Percentiles rank a stretch among this genome's conserved stretches.
These are phyloP conservation scores for Cyphomyrus plagiostoma DNA, from an alignment of 2,113 vertebrate species.

Conservation along the genomic window DNA sequence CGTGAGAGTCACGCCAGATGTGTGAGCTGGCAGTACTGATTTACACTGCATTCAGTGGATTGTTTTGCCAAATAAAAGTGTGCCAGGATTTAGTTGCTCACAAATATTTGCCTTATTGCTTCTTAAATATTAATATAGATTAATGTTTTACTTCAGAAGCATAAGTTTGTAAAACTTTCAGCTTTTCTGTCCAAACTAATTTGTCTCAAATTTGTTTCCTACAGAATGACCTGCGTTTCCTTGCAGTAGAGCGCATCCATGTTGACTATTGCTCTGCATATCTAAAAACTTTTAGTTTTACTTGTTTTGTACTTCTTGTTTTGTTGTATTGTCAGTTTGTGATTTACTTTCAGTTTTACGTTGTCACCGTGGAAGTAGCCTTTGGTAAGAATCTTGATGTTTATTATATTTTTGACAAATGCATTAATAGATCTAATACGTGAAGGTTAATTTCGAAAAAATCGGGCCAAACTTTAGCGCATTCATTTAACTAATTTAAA, in stretches of 20 bases:
- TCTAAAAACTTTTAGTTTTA: not conserved
- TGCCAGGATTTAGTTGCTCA: not conserved
- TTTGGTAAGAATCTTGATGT: not conserved
- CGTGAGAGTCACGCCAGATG: too few species aligned
- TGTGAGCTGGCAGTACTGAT: too few species aligned
- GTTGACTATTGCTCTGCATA: not conserved
- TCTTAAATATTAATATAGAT: not conserved
- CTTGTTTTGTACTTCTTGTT: not conserved
- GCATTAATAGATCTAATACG: not conserved
- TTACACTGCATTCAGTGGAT: not conserved
- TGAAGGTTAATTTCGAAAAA: not conserved
- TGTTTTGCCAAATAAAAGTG: not conserved
- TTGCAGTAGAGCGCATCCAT: not conserved
- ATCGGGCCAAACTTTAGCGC: not conserved
- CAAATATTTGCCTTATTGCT: not conserved
- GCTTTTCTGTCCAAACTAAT: not conserved
- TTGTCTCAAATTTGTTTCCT: not conserved
- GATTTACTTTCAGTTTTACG: not conserved
- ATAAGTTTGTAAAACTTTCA: not conserved
- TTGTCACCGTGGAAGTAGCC: not conserved
- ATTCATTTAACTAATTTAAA: not conserved
- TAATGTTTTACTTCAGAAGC: not conserved
- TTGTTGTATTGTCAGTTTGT: not conserved
- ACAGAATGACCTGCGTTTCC: not conserved
- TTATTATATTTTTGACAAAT: not conserved